Evolutionary conservation across 2,113 vertebrate species (phyloP).

Genomic region (Bos javanicus): DNA sequence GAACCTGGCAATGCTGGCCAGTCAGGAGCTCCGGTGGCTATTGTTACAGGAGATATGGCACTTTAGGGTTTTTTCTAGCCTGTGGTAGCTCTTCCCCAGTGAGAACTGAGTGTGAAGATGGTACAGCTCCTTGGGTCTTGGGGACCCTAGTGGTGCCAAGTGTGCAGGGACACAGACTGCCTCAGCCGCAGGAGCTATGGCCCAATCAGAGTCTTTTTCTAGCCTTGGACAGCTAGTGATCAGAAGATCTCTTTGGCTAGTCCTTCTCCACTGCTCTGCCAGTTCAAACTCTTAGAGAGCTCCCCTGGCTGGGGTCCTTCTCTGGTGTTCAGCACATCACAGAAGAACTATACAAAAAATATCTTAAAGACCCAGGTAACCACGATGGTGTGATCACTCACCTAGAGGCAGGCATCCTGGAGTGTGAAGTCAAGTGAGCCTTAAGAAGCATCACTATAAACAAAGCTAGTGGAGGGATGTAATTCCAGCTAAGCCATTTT

Average conservation of each 20-base stretch:
- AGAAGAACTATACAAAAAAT: background rate
- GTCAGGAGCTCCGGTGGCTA: background rate
- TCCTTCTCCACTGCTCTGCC: background rate
- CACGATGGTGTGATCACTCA: background rate
- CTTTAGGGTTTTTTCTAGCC: background rate
- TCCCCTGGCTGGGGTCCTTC: background rate
- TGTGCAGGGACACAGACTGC: background rate
- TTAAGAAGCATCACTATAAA: background rate
- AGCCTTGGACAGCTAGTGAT: background rate
- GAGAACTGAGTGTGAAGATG: background rate
- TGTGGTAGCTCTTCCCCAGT: background rate
- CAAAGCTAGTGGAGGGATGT: background rate
- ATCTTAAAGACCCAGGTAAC: background rate
- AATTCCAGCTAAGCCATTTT: background rate
- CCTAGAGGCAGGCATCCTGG: background rate
- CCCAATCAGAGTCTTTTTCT: background rate
- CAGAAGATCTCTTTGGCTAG: background rate
- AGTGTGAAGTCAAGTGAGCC: background rate
- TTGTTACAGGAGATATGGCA: background rate
- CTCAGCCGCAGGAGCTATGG: background rate
- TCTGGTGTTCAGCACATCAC: background rate
- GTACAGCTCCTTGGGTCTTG: background rate
- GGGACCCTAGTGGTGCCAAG: background rate
- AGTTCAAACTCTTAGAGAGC: background rate
- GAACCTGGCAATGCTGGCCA: fast-evolving